Conservation (phyloP, 2,113 vertebrate species). For the Lamprologus callipterus region DNA sequence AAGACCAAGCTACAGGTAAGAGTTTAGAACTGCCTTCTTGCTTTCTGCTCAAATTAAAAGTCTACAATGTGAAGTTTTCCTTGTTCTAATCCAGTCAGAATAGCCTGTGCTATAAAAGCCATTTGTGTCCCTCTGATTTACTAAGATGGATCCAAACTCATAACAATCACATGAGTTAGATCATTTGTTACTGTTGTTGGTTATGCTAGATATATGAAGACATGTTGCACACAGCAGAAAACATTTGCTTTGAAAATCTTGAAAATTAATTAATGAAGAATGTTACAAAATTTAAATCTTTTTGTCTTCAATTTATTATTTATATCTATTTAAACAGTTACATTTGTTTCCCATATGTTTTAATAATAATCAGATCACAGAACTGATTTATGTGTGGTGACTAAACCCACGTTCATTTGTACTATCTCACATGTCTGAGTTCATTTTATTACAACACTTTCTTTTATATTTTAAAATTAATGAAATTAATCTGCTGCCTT, state of each 20-base stretch:
- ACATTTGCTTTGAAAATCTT: accelerated
- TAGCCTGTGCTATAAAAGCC: accelerated
- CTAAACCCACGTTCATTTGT: accelerated
- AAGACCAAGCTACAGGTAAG: neutral
- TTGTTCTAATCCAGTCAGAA: neutral
- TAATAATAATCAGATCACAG: neutral
- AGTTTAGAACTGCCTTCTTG: neutral
- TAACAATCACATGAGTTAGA: neutral
- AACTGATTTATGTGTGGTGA: neutral
- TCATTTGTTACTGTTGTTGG: neutral
- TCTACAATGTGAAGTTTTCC: neutral
- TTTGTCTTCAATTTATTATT: neutral
- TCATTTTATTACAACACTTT: neutral
- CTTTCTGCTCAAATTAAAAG: neutral
- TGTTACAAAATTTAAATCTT: neutral
- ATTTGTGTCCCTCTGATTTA: neutral
- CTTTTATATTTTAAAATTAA: neutral
- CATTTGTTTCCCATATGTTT: neutral
- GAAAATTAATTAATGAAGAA: neutral
- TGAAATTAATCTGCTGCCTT: neutral
- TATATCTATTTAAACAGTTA: neutral
- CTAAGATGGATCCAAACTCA: neutral
- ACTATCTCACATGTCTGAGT: neutral
- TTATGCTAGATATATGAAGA: accelerated
- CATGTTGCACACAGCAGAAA: neutral